Base-by-base conservation (phyloP, 1,140 invertebrate genomes). In the Saccostrea glomerata region DNA sequence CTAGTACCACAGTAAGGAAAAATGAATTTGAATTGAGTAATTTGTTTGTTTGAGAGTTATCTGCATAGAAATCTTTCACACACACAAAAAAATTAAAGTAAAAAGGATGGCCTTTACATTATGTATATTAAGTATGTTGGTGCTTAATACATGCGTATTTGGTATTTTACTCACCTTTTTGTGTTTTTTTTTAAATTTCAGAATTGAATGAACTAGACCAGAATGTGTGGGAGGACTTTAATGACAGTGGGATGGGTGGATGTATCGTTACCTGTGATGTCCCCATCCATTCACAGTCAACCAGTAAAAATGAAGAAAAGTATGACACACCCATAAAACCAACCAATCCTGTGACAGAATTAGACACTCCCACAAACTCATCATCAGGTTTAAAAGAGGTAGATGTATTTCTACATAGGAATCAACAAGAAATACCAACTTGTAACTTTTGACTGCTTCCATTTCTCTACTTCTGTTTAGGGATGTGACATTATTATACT, bases 211-310 rank as follows among this genome's bases (percentile, higher is more conserved):
- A 25, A 12, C 70, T 25, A 15, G 56, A 36, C n/a, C 60, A 58
- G 58, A 91, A 89, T 90, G 90, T 92, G 4, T 92, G 92, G 92
- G 91, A 92, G 0, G 90, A 90, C 56, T 92, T 92, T 91, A 90
- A 92, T 89, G 90, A 92, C 66, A 55, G 86, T 88, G 91, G 91
- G 66, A 87, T 70, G 17, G 87, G 66, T 36, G 86, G 60, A 23
- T 84, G 86, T 55, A 30, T 86, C 3, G 13, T 83, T n/a, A 36
- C 25, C 0, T 56, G 60, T 84, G 47, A 87, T 70, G 4, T 84
- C 82, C 55, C 70, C 25, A 4, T 25, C 70, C 70, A 30, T 77
- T 30, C 70, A 77, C 15, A 30, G 23, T 77, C 70, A 30, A 12
- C 70, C 12, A 77, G 17, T 77, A 11, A 15, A 13, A 12, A 7